Evolutionary conservation across 2,888 invertebrate species (phyloP), one percentile per base, ranked within the genome.

Genomic region (Drosophila fungiperda): DNA sequence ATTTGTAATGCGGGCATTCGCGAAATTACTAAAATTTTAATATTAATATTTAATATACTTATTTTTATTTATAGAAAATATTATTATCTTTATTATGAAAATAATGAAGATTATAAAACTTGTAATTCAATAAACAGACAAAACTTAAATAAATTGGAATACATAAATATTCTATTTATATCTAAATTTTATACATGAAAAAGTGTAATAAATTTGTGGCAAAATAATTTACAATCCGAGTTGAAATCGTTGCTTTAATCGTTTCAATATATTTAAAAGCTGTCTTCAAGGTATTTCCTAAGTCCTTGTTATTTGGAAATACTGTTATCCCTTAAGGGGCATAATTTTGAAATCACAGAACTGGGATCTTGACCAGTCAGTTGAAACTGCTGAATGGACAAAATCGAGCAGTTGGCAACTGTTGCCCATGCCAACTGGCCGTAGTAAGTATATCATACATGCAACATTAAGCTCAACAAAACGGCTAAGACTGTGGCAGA

Each of bases 371-470:
- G 55, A 57, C 64, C 64, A 61, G 54, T 32, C 54, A 45, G 48
- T 23, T 20, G 40, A 59, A 23, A 20, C 58, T 40, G 64, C 77
- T 78, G 79, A 74, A 42, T 74, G 70, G 67, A 58, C 76, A 20
- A 20, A 53, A 57, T 7, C 36, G 58, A 49, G 20, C 52, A 72
- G n/a, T 65, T 65, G 60, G 78, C 78, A 77, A 77, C 59, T 73
- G 68, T 68, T 52, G 50, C 29, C 54, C 50, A 38, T 29, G 68
- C 62, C 75, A 74, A 74, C 67, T 59, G 55, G 49, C 52, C 58
- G 45, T 59, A 52, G 71, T 68, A 66, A 57, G 71, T 78, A 71
- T 79, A 78, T 78, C 78, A 78, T 78, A 76, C 78, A 78, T 79
- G 80, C 71, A 78, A 78, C 78, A 78, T 78, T 78, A 76, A 78